Evolutionary conservation across 2,113 vertebrate genomes (phyloP).

Genomic region (Proterorhinus semilunaris): DNA sequence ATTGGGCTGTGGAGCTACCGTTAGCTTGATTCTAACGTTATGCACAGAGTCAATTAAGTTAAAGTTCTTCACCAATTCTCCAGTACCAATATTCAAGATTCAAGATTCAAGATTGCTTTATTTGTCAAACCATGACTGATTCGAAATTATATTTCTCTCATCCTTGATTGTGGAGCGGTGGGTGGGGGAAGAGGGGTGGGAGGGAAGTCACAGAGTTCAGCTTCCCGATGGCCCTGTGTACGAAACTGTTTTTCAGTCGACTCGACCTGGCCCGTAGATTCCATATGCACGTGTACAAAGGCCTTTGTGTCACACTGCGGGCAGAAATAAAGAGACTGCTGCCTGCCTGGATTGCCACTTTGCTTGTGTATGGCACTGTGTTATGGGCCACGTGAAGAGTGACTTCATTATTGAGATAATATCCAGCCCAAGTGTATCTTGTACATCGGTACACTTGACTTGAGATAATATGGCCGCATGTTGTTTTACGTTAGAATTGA

Average conservation of each 20-base stretch:
- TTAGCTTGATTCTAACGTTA: too few species aligned
- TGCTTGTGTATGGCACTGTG: slow-evolving; percentile 23
- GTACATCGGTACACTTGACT: slow-evolving; percentile 29
- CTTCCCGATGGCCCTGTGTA: too few species aligned
- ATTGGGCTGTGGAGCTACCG: too few species aligned
- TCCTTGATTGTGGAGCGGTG: too few species aligned
- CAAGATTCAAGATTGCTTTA: too few species aligned
- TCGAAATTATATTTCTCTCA: too few species aligned
- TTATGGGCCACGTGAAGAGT: slow-evolving; percentile 24
- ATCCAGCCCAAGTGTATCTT: slow-evolving; percentile 17
- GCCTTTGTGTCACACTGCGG: slow-evolving; percentile 9
- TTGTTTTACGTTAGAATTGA: slow-evolving; percentile 31
- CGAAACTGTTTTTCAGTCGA: too few species aligned
- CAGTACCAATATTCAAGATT: not conserved
- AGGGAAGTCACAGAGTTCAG: too few species aligned
- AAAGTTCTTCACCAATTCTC: not conserved
- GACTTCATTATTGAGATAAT: slow-evolving; percentile 38
- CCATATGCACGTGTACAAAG: not conserved
- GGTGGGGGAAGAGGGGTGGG: too few species aligned
- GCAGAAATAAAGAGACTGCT: slow-evolving; percentile 3
- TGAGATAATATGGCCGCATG: slow-evolving; percentile 22
- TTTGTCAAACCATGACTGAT: too few species aligned
- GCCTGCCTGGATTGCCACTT: slow-evolving; percentile 10
- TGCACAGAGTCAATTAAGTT: not conserved
- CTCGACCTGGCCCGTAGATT: too few species aligned